Evolutionary conservation across 2,888 invertebrate genomes (phyloP).

Genomic region (Fissipunctia ypsillon): DNA sequence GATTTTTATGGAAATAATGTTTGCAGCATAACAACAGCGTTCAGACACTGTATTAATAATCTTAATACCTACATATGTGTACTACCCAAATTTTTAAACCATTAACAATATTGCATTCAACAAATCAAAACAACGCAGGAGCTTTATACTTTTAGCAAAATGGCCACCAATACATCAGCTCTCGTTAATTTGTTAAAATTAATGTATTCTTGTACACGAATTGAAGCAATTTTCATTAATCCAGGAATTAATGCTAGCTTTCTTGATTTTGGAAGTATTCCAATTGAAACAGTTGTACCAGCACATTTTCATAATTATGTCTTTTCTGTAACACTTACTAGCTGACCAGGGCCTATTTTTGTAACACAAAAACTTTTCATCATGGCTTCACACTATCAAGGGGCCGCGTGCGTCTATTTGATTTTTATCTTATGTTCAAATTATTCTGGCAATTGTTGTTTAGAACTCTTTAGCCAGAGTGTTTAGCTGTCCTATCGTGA

Average conservation of each 20-base stretch:
- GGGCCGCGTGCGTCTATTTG: slow-evolving; percentile 49
- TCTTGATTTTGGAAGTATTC: slow-evolving; percentile 86
- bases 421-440: slow-evolving; percentile 50
- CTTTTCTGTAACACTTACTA: slow-evolving; percentile 82
- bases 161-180: slow-evolving; percentile 39
- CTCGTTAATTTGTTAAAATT: slow-evolving; percentile 67
- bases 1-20: slow-evolving; percentile 5
- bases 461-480: neutral
- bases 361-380: slow-evolving; percentile 74
- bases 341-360: slow-evolving; percentile 83
- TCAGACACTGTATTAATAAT: neutral
- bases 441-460: slow-evolving; percentile 25
- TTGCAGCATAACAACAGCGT: neutral
- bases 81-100: neutral
- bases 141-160: slow-evolving; percentile 14
- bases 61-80: no score
- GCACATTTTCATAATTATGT: slow-evolving; percentile 85
- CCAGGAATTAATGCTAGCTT: slow-evolving; percentile 84
- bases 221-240: slow-evolving; percentile 84
- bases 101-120: slow-evolving; percentile 1
- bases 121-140: neutral
- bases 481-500: neutral
- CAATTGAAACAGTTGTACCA: slow-evolving; percentile 85
- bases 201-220: slow-evolving; percentile 68
- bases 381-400: slow-evolving; percentile 71